Conservation (phyloP, 2,113 vertebrate species). For the Sterna hirundo region DNA sequence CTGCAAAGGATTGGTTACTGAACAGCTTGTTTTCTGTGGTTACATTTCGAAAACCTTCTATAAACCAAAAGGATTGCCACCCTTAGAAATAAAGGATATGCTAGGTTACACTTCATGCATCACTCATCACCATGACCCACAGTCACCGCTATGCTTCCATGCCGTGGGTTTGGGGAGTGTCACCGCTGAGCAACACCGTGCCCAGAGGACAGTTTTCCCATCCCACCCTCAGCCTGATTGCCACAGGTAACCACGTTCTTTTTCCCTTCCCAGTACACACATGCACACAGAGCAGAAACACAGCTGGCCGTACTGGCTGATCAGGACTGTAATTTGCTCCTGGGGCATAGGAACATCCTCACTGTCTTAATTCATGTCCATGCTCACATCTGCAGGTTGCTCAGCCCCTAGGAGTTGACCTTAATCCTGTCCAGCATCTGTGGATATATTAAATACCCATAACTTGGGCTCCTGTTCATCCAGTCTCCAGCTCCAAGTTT, state of each 20-base stretch:
- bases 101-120: accelerated
- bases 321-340: neutral
- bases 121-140: neutral
- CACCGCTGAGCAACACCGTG: accelerated
- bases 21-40: neutral
- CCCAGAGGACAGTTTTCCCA: neutral
- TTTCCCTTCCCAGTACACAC: neutral
- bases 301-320: neutral
- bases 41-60: neutral
- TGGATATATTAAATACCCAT: neutral
- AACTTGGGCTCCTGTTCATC: neutral
- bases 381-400: neutral
- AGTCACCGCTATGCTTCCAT: accelerated
- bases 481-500: neutral
- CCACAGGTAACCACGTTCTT: neutral
- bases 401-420: neutral
- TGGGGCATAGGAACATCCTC: neutral
- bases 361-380: neutral
- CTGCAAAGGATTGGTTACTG: neutral
- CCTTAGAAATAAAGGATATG: neutral
- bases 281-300: accelerated
- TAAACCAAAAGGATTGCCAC: neutral
- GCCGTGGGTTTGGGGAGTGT: accelerated
- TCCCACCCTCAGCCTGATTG: neutral
- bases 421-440: neutral